Evolutionary conservation across 2,113 vertebrate species (phyloP).

Genomic region (Tringa solitaria): DNA sequence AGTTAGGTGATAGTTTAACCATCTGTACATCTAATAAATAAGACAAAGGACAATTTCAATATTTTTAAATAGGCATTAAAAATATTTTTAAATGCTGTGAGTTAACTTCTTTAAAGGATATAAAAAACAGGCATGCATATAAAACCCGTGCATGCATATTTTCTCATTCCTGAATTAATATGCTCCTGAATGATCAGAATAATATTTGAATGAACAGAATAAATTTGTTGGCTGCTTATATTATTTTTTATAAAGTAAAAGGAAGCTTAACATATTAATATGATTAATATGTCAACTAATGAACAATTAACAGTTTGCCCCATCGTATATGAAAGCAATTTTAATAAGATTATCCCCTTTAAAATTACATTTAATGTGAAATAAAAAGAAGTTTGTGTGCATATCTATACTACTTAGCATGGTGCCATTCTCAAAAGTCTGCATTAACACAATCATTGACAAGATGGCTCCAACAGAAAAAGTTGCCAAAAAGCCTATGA

Average conservation of each 20-base stretch:
- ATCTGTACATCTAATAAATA: background rate
- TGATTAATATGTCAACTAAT: background rate
- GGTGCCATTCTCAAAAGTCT: background rate
- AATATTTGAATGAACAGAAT: background rate
- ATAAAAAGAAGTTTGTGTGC: background rate
- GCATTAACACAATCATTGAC: background rate
- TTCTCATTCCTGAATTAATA: background rate
- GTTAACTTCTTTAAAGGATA: background rate
- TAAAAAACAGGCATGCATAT: background rate
- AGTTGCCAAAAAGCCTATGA: rapidly evolving
- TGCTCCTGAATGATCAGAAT: background rate
- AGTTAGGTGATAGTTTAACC: background rate
- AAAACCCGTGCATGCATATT: background rate
- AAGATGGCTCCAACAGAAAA: background rate
- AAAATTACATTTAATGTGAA: background rate
- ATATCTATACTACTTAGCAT: background rate
- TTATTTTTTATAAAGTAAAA: background rate
- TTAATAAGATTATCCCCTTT: background rate
- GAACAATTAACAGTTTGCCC: background rate
- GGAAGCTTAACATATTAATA: background rate
- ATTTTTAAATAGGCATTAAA: background rate
- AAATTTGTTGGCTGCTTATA: background rate
- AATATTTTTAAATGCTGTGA: background rate
- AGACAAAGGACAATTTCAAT: background rate
- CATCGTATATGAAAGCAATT: background rate